These are phyloP conservation scores for Mellilla xanthometata DNA, from an alignment of 2,888 invertebrate genomes.

Conservation along the genomic window DNA sequence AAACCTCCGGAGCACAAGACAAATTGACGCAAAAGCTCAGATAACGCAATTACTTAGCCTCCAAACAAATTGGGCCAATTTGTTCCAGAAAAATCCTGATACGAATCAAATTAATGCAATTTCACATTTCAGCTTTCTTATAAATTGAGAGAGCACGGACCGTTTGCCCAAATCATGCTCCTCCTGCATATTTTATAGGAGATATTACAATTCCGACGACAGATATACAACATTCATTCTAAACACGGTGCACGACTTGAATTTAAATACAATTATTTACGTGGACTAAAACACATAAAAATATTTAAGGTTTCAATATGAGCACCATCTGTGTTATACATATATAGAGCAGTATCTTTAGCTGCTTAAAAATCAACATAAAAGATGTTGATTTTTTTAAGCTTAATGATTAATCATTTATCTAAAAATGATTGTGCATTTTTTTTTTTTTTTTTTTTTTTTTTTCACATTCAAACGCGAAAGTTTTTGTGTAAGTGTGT, in stretches of 20 bases:
- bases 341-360: too few species aligned
- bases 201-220: slow-evolving; percentile 10
- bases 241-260: neutral
- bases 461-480: too few species aligned
- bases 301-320: too few species aligned
- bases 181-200: slow-evolving; percentile 16
- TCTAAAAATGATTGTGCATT: too few species aligned
- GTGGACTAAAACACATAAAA: too few species aligned
- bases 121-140: slow-evolving; percentile 21
- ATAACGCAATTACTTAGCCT: slow-evolving; percentile 32
- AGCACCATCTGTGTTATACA: too few species aligned
- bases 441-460: too few species aligned
- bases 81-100: slow-evolving; percentile 28
- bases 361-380: too few species aligned
- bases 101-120: slow-evolving; percentile 30
- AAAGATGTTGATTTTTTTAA: too few species aligned
- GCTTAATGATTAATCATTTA: too few species aligned
- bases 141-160: slow-evolving; percentile 19
- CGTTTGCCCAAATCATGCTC: slow-evolving; percentile 16
- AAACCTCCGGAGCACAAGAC: slow-evolving; percentile 12
- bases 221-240: slow-evolving; percentile 9
- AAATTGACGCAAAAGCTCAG: slow-evolving; percentile 27
- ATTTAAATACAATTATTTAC: too few species aligned
- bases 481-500: too few species aligned
- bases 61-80: slow-evolving; percentile 34